Conservation (phyloP, 2,797 vertebrate genomes). For the Hoplostethus atlanticus region DNA sequence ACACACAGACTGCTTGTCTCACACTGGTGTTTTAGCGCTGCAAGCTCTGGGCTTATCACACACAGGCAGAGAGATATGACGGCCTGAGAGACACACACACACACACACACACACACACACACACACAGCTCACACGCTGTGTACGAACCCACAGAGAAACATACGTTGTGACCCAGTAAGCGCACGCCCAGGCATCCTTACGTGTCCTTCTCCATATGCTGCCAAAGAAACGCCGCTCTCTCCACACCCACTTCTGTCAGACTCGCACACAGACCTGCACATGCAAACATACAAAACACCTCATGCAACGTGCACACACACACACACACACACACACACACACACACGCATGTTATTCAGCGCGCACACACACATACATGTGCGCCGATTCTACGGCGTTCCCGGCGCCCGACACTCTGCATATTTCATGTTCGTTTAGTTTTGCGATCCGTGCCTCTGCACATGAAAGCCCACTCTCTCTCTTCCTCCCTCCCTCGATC, state of each 20-base stretch:
- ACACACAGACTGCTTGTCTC: constrained; percentile 74
- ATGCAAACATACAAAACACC: constrained; percentile 28
- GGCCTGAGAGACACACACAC: constrained; percentile 66
- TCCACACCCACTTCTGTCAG: constrained; percentile 28
- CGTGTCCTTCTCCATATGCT: constrained; percentile 67
- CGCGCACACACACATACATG: constrained; percentile 3
- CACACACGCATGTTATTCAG: constrained; percentile 47
- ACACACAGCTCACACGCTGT: constrained; percentile 46
- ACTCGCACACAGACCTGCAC: constrained; percentile 51
- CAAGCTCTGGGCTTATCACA: constrained; percentile 81
- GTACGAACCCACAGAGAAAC: constrained; percentile 50
- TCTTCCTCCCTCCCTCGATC: constrained; percentile 58
- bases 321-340: constrained; percentile 59
- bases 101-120: constrained; percentile 22
- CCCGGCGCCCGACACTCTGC: constrained; percentile 69
- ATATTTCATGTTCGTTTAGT: constrained; percentile 86
- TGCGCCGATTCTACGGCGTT: constrained; percentile 33
- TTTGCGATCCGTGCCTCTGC: constrained; percentile 80
- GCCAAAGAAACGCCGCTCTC: constrained; percentile 43
- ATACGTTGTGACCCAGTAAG: constrained; percentile 69
- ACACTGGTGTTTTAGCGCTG: constrained; percentile 80
- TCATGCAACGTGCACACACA: constrained; percentile 36
- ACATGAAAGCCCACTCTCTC: constrained; percentile 81
- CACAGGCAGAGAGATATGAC: constrained; percentile 80
- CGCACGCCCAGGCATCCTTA: constrained; percentile 67